Conservation (phyloP, 2,888 invertebrate genomes). For the Nemotelus nigrinus region DNA sequence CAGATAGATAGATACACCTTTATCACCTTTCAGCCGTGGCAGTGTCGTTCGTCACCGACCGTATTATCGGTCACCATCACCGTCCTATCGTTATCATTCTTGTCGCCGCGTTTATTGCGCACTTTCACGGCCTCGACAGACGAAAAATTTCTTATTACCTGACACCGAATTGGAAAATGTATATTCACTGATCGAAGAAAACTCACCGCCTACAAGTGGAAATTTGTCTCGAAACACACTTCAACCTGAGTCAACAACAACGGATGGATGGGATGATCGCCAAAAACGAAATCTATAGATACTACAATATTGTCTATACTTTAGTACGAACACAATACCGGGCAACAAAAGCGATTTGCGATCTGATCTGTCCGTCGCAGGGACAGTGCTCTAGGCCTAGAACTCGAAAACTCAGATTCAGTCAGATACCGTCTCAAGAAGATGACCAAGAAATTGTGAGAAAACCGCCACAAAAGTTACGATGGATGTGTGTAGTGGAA, state of each 20-base stretch:
- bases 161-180: no score
- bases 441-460: constrained; percentile 35
- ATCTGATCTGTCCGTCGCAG: constrained; percentile 10
- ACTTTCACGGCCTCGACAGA: constrained; percentile 12
- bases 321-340: no score
- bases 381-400: constrained; percentile 19
- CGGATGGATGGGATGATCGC: neutral
- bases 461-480: constrained; percentile 7
- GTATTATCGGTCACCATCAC: neutral
- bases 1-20: neutral
- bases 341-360: neutral
- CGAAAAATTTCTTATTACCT: constrained; percentile 6
- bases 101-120: constrained; percentile 33
- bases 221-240: no score
- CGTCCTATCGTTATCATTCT: neutral
- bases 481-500: neutral
- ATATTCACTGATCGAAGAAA: no score
- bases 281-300: neutral
- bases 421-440: constrained; percentile 8
- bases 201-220: no score
- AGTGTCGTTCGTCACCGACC: neutral
- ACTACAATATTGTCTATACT: neutral
- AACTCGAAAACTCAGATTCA: neutral
- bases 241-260: no score
- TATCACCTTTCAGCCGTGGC: neutral